phyloP scores from a whole-genome alignment of 2,113 vertebrate species.

The Dinomys branickii region DNA sequence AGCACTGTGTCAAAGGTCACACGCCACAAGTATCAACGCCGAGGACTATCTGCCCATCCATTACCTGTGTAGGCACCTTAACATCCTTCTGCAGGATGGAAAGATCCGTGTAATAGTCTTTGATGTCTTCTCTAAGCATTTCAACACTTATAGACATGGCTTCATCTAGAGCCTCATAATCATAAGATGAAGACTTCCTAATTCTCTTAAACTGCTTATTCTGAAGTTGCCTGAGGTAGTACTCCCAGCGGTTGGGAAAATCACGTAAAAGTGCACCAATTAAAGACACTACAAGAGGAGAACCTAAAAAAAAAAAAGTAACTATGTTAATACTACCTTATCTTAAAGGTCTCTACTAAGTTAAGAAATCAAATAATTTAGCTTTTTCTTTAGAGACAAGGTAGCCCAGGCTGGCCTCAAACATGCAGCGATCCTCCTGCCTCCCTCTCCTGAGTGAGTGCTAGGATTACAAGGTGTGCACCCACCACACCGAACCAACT shows the following conservation, averaged over 20 bases:
- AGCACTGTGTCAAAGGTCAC: neutral
- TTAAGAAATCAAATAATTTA: constrained; percentile 30
- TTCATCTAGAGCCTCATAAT: constrained; percentile 98
- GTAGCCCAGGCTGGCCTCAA: neutral
- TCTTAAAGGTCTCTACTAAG: constrained; percentile 48
- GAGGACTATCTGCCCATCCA: neutral
- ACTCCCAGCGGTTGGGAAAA: constrained; percentile 95
- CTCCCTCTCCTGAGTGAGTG: neutral
- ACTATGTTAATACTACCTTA: neutral
- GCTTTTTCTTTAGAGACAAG: neutral
- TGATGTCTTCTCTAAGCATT: constrained; percentile 90
- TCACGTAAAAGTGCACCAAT: constrained; percentile 95
- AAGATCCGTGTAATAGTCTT: constrained; percentile 94
- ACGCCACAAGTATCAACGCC: neutral
- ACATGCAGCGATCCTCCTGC: neutral
- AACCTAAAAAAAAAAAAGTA: constrained; percentile 86
- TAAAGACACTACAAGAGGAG: constrained; percentile 96
- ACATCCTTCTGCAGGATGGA: constrained; percentile 94
- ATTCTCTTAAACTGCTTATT: constrained; percentile 97
- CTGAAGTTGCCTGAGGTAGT: constrained; percentile 95
- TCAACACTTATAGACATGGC: constrained; percentile 98
- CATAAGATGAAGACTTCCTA: constrained; percentile 96
- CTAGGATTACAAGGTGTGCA: neutral
- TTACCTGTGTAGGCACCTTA: constrained; percentile 96
- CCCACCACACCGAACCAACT: neutral